A percentile compares a stretch with the other conserved stretches of the same genome.
Evolutionary conservation across 2,888 invertebrate genomes (phyloP).

Genomic region (Eristalinus aeneus): DNA sequence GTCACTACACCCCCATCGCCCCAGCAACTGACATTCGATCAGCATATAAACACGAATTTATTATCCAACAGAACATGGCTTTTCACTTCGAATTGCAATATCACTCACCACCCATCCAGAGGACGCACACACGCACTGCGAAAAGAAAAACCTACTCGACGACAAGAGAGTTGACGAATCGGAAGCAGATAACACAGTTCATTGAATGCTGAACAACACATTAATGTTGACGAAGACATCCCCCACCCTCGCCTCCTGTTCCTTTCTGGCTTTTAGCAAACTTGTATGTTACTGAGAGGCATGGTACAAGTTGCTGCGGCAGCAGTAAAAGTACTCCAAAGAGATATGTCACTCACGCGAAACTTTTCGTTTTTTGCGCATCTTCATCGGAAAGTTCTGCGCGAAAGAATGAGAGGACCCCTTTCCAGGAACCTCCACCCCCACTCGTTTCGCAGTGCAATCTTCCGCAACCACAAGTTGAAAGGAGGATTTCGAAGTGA

Average conservation of each 20-base stretch:
- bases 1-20: neutral
- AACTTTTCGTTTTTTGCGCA: constrained; percentile 1
- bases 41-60: neutral
- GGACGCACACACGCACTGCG: neutral
- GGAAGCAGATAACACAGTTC: constrained; percentile 18
- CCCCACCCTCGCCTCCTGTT: neutral
- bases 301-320: neutral
- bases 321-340: neutral
- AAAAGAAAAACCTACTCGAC: neutral
- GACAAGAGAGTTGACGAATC: constrained; percentile 7
- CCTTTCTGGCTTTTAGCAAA: neutral
- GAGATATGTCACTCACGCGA: neutral
- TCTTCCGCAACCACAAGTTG: constrained; percentile 15
- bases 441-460: neutral
- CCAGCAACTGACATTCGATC: neutral
- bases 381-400: neutral
- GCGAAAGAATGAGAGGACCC: neutral
- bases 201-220: neutral
- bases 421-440: neutral
- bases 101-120: neutral
- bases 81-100: neutral
- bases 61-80: neutral
- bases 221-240: constrained; percentile 5
- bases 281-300: neutral
- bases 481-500: neutral